A percentile compares a stretch with the other conserved stretches of the same genome.
These are phyloP conservation scores for Neolamprologus toae DNA, from an alignment of 2,113 vertebrate species.

Conservation along the genomic window DNA sequence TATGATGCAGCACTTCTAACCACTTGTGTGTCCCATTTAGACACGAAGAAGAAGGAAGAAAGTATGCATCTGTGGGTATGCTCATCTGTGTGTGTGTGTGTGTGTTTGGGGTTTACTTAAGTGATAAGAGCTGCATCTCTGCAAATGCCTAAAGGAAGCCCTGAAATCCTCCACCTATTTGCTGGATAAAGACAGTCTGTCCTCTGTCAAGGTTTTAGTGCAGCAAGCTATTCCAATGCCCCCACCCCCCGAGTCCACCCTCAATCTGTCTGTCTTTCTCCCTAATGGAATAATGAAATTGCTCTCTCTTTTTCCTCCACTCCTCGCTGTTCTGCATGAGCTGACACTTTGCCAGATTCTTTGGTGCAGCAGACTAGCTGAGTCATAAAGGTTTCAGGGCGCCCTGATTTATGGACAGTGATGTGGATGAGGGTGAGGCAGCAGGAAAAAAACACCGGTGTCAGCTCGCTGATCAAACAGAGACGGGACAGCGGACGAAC, in stretches of 20 bases:
- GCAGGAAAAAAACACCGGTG: slow-evolving; percentile 31
- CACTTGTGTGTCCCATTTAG: not conserved
- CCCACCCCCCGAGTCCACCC: not conserved
- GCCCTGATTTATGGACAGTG: slow-evolving; percentile 54
- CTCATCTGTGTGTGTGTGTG: not conserved
- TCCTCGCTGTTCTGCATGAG: slow-evolving; percentile 18
- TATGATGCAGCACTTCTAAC: not conserved
- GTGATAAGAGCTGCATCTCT: slow-evolving; percentile 10
- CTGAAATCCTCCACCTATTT: slow-evolving; percentile 2
- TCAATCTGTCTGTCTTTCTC: not conserved
- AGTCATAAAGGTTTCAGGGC: slow-evolving; percentile 58
- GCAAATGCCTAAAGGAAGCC: slow-evolving; percentile 12
- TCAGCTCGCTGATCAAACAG: slow-evolving; percentile 59
- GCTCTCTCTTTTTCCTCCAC: not conserved
- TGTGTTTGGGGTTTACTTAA: not conserved
- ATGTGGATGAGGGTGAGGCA: slow-evolving; percentile 40
- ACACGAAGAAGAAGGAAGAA: not conserved
- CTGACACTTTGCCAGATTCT: slow-evolving; percentile 52
- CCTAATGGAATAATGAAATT: slow-evolving; percentile 53
- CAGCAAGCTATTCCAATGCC: not conserved
- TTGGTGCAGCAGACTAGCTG: slow-evolving; percentile 58
- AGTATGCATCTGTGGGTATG: not conserved
- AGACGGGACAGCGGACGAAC: not conserved
- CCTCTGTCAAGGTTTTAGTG: slow-evolving; percentile 57
- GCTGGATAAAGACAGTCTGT: slow-evolving; percentile 22